Base-by-base conservation (phyloP, 2,888 invertebrate species). In the Eupithecia exiguata region DNA sequence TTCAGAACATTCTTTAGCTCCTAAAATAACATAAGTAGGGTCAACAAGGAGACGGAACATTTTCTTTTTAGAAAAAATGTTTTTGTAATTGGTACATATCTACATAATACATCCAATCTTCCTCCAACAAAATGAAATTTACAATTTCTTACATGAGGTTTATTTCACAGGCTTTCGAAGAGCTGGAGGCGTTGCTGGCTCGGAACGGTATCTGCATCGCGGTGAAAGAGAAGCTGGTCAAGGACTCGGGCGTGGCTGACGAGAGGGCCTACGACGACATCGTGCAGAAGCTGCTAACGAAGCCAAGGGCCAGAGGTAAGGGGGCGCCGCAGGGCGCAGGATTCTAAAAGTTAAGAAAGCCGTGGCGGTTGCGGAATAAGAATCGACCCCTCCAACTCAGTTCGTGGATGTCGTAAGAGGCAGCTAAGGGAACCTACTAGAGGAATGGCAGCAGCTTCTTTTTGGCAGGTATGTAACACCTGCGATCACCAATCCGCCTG, bases 181-280 rank as follows among this genome's bases (percentile, higher is more conserved):
- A 98, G 86, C 92, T 99, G 78, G 98, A 99, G 88, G 97, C 97
- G 72, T 92, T 98, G 61, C 93, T 99, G 71, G 97, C 97, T 0
- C 96, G 96, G 81, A 95, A 97, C 88, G 96, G 97, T 79, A 97
- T 99, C 90, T 99, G 99, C 93, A 98, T 99, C 81, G 99, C 99
- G 1, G 96, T 98, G 71, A 99, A 99, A 85, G 99, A 99, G 89
- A 98, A 98, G 88, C 95, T 99, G 74, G 97, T 98, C 72, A 99
- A 99, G 89, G 99, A 99, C 91, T 99, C 99, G 0, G 99, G 99
- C 21, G 98, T 99, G 3, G 99, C 98, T 0, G 96, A 97, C 80
- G 98, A 98, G 86, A 95, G 95, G 14, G 97, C 97, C 63, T 98
- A 98, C 88, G 98, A 99, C 89, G 96, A 96, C 83, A 98, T 98